Percentiles rank a stretch among this genome's conserved stretches.
phyloP scores from a whole-genome alignment of 2,113 vertebrate genomes.

The Colius striatus region DNA sequence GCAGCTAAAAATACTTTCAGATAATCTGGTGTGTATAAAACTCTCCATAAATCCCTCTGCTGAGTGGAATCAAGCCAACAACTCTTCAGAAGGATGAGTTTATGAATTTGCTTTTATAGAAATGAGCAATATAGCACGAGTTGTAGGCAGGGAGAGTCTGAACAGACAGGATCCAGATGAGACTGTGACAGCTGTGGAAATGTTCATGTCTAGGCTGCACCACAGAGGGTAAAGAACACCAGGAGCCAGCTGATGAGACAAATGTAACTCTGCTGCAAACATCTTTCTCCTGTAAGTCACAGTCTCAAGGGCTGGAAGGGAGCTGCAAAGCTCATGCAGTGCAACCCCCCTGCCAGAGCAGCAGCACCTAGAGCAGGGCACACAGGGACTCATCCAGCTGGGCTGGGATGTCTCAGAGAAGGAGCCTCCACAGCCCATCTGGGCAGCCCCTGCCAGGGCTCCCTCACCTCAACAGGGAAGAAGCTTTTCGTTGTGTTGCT shows the following conservation, averaged over 20 bases:
- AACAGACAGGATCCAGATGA: background rate
- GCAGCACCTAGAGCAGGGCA: too few species aligned
- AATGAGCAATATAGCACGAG: background rate
- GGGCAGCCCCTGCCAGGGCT: too few species aligned
- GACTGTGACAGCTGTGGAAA: background rate
- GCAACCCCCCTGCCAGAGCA: too few species aligned
- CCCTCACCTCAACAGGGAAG: too few species aligned
- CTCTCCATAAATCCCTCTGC: background rate
- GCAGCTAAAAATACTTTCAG: background rate
- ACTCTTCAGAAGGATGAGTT: background rate
- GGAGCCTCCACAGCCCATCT: too few species aligned
- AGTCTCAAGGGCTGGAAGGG: background rate
- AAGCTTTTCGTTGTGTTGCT: too few species aligned
- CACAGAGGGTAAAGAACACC: accelerated
- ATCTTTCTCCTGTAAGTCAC: background rate
- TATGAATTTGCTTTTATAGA: background rate
- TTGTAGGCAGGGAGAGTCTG: background rate
- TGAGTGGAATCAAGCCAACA: background rate
- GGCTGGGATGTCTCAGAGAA: too few species aligned
- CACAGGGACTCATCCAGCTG: too few species aligned
- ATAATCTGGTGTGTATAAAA: background rate
- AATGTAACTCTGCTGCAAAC: accelerated
- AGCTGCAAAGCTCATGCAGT: too few species aligned
- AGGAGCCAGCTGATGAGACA: accelerated
- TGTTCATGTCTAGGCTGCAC: background rate